Evolutionary conservation across 1,140 invertebrate species (phyloP).

Genomic region (Akabosia matsudoensis): DNA sequence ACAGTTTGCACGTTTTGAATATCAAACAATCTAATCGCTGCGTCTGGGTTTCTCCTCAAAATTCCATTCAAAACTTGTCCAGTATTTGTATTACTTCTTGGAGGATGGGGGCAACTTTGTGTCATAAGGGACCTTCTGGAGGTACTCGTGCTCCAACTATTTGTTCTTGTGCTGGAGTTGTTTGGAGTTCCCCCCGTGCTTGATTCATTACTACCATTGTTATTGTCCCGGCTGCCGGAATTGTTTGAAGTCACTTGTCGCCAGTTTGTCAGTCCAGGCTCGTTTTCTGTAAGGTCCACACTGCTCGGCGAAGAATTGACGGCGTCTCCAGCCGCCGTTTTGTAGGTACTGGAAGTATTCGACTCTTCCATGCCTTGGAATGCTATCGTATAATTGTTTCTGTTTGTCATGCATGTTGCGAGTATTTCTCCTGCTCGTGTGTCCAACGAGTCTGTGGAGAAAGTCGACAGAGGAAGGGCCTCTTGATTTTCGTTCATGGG

Average conservation of each 20-base stretch:
- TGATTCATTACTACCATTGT: conserved; percentile 5
- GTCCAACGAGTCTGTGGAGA: conserved; percentile 85
- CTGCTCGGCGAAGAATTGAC: background rate
- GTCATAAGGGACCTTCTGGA: conserved; percentile 26
- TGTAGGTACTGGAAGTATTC: conserved; percentile 34
- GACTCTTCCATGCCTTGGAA: conserved; percentile 68
- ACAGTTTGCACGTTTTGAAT: conserved; percentile 19
- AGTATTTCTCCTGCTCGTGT: conserved; percentile 72
- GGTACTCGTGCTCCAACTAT: conserved; percentile 27
- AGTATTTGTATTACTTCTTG: background rate
- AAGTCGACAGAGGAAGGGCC: conserved; percentile 64
- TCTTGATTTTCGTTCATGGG: conserved; percentile 77
- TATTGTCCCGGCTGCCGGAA: conserved; percentile 1
- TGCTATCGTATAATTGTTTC: conserved; percentile 90
- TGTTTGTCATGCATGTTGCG: conserved; percentile 78
- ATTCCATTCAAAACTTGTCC: background rate
- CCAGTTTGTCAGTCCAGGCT: conserved; percentile 37
- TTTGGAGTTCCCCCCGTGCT: conserved; percentile 13
- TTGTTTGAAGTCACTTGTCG: conserved; percentile 30
- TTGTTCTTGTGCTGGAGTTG: conserved; percentile 32
- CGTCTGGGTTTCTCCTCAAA: conserved; percentile 4
- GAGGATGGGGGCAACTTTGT: conserved; percentile 39
- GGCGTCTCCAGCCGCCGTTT: conserved; percentile 23
- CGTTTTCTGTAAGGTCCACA: conserved; percentile 26
- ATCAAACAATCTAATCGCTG: conserved; percentile 1